phyloP scores from a whole-genome alignment of 1,140 invertebrate species.

The Leptinotarsa defecta region DNA sequence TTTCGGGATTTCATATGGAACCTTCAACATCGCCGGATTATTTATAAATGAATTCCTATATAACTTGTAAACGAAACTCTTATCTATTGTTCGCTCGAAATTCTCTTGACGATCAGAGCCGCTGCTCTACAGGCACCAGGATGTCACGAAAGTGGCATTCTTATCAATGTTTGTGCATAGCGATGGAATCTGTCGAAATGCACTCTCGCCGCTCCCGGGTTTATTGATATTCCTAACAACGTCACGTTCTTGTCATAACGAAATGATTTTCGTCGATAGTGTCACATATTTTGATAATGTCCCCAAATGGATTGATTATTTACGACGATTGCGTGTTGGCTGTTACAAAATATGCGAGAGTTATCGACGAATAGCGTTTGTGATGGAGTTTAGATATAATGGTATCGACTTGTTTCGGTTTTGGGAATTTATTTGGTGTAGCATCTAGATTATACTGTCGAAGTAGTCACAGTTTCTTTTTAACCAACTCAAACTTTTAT shows the following conservation, averaged over 20 bases:
- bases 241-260: not conserved
- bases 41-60: too few relatives aligned
- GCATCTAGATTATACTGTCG: too few relatives aligned
- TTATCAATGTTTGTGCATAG: not conserved
- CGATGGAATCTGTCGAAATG: not conserved
- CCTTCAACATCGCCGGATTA: too few relatives aligned
- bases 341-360: not conserved
- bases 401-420: not conserved
- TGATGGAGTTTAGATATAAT: not conserved
- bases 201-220: not conserved
- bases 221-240: not conserved
- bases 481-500: too few relatives aligned
- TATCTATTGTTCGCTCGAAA: not conserved
- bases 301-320: not conserved
- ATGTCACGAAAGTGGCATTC: not conserved
- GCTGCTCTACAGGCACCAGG: not conserved
- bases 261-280: not conserved
- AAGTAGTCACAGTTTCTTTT: too few relatives aligned
- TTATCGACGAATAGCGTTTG: not conserved
- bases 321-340: not conserved
- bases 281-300: constrained; percentile 6
- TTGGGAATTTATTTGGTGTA: too few relatives aligned
- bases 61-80: too few relatives aligned
- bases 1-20: too few relatives aligned
- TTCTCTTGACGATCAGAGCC: not conserved